These are phyloP conservation scores for Gymnogyps californianus DNA, from an alignment of 2,113 vertebrate species.

Conservation along the genomic window DNA sequence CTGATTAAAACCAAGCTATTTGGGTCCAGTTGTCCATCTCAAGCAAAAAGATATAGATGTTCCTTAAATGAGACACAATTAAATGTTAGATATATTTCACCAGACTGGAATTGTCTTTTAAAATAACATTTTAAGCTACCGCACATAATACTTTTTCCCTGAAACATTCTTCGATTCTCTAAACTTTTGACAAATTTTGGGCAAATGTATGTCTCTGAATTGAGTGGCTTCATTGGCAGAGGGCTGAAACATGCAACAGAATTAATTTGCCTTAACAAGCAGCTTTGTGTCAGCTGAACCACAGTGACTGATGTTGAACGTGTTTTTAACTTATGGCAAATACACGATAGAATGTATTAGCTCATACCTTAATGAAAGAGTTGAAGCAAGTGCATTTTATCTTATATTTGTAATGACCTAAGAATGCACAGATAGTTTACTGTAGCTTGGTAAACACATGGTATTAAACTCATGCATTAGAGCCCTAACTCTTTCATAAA, in stretches of 20 bases:
- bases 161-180: not conserved
- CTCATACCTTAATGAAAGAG: slow-evolving; percentile 58
- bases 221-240: not conserved
- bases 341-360: slow-evolving; percentile 32
- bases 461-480: slow-evolving; percentile 7
- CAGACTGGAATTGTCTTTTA: not conserved
- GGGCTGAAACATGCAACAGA: not conserved
- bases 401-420: slow-evolving; percentile 44
- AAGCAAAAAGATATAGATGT: not conserved
- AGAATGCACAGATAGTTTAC: slow-evolving; percentile 39
- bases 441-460: slow-evolving; percentile 35
- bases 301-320: not conserved
- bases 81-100: not conserved
- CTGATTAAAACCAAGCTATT: not conserved
- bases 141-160: not conserved
- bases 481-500: slow-evolving; percentile 15
- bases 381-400: slow-evolving; percentile 50
- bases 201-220: not conserved
- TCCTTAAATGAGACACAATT: not conserved
- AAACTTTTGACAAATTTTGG: not conserved
- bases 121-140: not conserved
- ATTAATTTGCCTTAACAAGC: slow-evolving; percentile 10
- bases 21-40: not conserved
- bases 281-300: slow-evolving; percentile 22
- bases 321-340: slow-evolving; percentile 38